Evolutionary conservation across 1,140 invertebrate genomes (phyloP), one percentile per base, ranked within the genome.

Genomic region (Melipona quadrifasciata): DNA sequence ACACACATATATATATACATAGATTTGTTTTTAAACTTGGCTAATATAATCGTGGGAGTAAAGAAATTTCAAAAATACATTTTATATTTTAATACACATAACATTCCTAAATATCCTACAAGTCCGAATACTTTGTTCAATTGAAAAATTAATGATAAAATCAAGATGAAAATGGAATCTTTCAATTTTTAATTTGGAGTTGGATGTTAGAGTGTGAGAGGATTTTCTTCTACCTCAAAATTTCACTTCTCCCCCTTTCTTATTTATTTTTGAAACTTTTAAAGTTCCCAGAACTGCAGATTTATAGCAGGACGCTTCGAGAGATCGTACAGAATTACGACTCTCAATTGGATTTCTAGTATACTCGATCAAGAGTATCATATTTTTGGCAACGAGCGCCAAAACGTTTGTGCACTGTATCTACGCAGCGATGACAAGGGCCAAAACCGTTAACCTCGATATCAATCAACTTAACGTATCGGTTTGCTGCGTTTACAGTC

Each of bases 401-500:
- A 31, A 10, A 34, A 5, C 21, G 14, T 34, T 10, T 24, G 17
- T 61, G 39, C 71, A 82, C 75, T 82, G 80, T 67, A 39, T 0
- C 39, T 39, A 27, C 27, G 31, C 14, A 19, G 19, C 39, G 70
- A 65, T 21, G 39, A 73, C 55, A 55, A 10, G 4, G 10, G 55
- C 57, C 71, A 31, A 57, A 75, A 47, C 31, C 58, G 47, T 82
- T 82, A 80, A 73, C 79, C 79, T 70, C 79, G 39, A 73, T 73
- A 82, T 82, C 55, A 67, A 73, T 82, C 79, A 73, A 73, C 73
- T 34, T 31, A 6, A 14, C 70, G 14, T 47, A 80, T 57, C 68
- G 34, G 27, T 19, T 27, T 12, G 57, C 19, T 65, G 6, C 53
- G 34, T 70, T 11, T 31, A 27, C 47, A 51, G 21, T 72, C 68